A percentile compares a stretch with the other conserved stretches of the same genome.
Evolutionary conservation across 2,113 vertebrate genomes (phyloP).

Genomic region (Clarias magur): DNA sequence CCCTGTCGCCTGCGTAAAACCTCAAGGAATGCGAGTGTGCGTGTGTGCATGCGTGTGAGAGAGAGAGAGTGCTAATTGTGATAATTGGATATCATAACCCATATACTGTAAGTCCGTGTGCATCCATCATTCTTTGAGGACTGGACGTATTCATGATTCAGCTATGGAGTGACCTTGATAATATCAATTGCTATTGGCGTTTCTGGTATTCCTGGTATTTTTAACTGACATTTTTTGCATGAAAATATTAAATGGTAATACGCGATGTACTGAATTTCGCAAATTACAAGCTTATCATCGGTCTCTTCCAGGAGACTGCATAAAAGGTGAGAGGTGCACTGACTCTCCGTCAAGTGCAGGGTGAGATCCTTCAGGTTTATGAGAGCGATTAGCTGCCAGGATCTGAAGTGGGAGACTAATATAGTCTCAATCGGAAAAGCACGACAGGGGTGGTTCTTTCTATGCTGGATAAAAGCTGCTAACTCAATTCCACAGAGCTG

Average conservation of each 20-base stretch:
- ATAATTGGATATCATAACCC: conserved; percentile 12
- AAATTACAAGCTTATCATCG: neutral
- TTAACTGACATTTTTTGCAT: neutral
- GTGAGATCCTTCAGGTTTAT: neutral
- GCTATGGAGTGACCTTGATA: neutral
- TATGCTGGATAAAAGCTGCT: neutral
- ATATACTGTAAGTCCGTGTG: neutral
- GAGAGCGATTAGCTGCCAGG: neutral
- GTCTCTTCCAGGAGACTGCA: neutral
- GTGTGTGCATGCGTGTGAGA: conserved; percentile 1
- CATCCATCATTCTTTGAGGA: neutral
- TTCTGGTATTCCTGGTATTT: neutral
- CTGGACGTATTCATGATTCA: neutral
- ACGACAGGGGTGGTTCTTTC: neutral
- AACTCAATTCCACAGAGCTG: neutral
- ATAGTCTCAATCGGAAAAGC: neutral
- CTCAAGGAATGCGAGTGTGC: neutral
- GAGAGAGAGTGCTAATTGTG: neutral
- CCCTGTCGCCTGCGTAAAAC: conserved; percentile 1
- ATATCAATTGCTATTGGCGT: neutral
- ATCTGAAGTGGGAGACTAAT: neutral
- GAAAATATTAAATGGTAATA: neutral
- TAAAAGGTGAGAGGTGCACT: neutral
- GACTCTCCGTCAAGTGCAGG: neutral
- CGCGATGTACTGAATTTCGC: neutral